Evolutionary conservation across 2,888 invertebrate genomes (phyloP).

Genomic region (Amphipyra tragopoginis): DNA sequence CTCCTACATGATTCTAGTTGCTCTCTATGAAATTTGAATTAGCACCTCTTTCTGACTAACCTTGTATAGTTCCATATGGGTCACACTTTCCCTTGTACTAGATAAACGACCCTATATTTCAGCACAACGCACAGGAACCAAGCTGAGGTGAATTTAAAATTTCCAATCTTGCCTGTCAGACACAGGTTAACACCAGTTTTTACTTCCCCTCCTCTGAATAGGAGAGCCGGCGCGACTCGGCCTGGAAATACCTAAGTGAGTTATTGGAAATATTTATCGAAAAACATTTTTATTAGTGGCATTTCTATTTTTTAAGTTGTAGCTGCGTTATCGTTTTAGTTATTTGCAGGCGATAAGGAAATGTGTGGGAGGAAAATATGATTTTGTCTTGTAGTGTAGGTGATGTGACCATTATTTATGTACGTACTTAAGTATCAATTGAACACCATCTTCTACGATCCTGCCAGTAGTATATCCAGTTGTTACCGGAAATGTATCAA

Average conservation of each 20-base stretch:
- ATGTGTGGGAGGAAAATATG: background rate
- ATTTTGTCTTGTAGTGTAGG: background rate
- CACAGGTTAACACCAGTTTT: slow-evolving; percentile 21
- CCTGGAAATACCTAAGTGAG: background rate
- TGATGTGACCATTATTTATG: too few species aligned
- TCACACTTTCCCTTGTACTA: too few species aligned
- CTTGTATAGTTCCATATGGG: too few species aligned
- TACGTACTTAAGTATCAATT: too few species aligned
- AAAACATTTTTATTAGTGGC: slow-evolving; percentile 11
- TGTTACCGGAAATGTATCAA: too few species aligned
- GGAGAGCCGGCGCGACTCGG: background rate
- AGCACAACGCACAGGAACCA: background rate
- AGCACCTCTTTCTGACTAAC: too few species aligned
- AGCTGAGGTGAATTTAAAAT: slow-evolving; percentile 12
- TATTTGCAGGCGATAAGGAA: background rate
- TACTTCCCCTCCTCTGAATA: background rate
- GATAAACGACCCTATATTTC: background rate
- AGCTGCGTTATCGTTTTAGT: background rate
- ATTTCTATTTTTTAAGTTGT: background rate
- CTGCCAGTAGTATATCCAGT: too few species aligned
- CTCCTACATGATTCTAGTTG: too few species aligned
- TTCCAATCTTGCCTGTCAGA: slow-evolving; percentile 26
- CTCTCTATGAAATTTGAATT: too few species aligned
- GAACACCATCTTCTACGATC: too few species aligned
- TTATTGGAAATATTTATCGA: slow-evolving; percentile 15